A percentile compares a stretch with the other conserved stretches of the same genome.
phyloP scores from a whole-genome alignment of 2,888 invertebrate species.

The Drosophila falleni region DNA sequence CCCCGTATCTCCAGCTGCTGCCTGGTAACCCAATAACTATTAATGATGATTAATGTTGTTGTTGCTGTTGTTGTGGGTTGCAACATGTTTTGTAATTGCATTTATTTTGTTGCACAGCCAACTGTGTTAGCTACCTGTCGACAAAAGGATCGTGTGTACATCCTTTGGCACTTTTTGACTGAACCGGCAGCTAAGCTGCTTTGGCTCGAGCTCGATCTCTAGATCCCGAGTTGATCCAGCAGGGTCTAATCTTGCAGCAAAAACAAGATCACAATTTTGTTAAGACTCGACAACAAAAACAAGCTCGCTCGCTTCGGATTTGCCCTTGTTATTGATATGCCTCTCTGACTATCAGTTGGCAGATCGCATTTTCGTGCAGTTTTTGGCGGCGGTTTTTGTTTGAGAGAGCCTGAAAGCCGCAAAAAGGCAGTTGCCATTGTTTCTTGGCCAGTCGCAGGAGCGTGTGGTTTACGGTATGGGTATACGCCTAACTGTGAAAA shows the following conservation, averaged over 20 bases:
- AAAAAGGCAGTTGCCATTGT: conserved; percentile 77
- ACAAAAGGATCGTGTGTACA: conserved; percentile 16
- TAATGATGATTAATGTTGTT: conserved; percentile 77
- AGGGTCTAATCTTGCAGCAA: conserved; percentile 75
- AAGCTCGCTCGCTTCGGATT: conserved; percentile 12
- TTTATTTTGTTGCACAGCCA: conserved; percentile 10
- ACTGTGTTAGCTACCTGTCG: conserved; percentile 68
- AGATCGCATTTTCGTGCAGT: conserved; percentile 61
- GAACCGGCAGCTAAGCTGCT: conserved; percentile 71
- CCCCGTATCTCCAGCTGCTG: conserved; percentile 8
- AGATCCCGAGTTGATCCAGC: conserved; percentile 48
- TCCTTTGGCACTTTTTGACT: conserved; percentile 33
- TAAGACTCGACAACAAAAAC: conserved; percentile 56
- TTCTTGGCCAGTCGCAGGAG: conserved; percentile 24
- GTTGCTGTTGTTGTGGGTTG: conserved; percentile 57
- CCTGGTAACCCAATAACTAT: conserved; percentile 69
- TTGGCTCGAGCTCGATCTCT: conserved; percentile 82
- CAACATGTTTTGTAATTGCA: conserved; percentile 76
- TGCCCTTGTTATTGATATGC: conserved; percentile 73
- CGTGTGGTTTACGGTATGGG: conserved; percentile 33
- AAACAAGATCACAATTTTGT: conserved; percentile 82
- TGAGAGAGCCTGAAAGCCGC: conserved; percentile 60
- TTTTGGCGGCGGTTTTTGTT: conserved; percentile 56
- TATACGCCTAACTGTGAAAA: conserved; percentile 74
- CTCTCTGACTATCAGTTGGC: conserved; percentile 57